These are phyloP conservation scores for Euura saliciscinereae DNA, from an alignment of 1,140 invertebrate genomes.

Conservation along the genomic window DNA sequence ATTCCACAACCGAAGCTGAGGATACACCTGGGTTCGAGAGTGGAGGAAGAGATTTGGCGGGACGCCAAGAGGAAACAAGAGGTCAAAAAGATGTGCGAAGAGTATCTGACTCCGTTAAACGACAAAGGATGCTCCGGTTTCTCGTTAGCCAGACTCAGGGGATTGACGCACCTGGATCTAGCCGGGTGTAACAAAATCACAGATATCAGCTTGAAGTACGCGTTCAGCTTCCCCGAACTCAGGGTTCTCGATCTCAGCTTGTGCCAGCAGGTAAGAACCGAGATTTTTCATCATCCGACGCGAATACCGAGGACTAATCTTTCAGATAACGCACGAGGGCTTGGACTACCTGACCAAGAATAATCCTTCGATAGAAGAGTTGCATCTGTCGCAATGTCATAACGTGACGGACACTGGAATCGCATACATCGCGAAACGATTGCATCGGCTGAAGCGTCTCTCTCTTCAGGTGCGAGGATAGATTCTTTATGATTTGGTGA, in stretches of 20 bases:
- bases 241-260: slow-evolving; percentile 66
- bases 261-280: slow-evolving; percentile 64
- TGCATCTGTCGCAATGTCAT: slow-evolving; percentile 70
- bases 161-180: slow-evolving; percentile 66
- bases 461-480: slow-evolving; percentile 62
- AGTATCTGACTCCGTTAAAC: slow-evolving; percentile 38
- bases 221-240: slow-evolving; percentile 70
- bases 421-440: slow-evolving; percentile 60
- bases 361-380: slow-evolving; percentile 71
- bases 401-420: slow-evolving; percentile 71
- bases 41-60: slow-evolving; percentile 70
- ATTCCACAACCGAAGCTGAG: slow-evolving; percentile 40
- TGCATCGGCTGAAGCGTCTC: slow-evolving; percentile 66
- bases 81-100: slow-evolving; percentile 67
- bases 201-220: slow-evolving; percentile 72
- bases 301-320: slow-evolving; percentile 3
- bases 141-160: slow-evolving; percentile 64
- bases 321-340: slow-evolving; percentile 66
- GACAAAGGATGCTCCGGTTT: slow-evolving; percentile 45
- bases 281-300: background rate
- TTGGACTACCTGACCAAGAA: slow-evolving; percentile 66
- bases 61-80: slow-evolving; percentile 68
- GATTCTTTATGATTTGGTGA: background rate
- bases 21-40: slow-evolving; percentile 67
- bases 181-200: slow-evolving; percentile 72